phyloP scores from a whole-genome alignment of 1,140 invertebrate species.

The Apis laboriosa region DNA sequence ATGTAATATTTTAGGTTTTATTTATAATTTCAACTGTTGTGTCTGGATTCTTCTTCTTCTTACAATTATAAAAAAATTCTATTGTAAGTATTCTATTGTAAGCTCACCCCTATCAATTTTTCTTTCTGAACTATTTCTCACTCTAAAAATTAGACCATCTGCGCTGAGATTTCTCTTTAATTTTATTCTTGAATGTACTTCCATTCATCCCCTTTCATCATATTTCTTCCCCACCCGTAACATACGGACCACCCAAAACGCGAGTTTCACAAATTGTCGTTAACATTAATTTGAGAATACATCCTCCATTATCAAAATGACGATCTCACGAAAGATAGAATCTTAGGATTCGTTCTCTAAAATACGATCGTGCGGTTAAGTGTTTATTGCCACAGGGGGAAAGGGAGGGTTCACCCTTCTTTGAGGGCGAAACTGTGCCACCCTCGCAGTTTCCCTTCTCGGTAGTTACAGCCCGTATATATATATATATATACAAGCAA shows the following conservation, averaged over 20 bases:
- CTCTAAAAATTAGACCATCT: too few relatives aligned
- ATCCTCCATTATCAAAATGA: constrained; percentile 19
- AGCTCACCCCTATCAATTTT: too few relatives aligned
- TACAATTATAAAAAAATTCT: too few relatives aligned
- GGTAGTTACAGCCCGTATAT: constrained; percentile 20
- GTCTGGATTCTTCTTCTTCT: too few relatives aligned
- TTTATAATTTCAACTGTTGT: too few relatives aligned
- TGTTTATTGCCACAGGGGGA: constrained; percentile 64
- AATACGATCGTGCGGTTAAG: constrained; percentile 68
- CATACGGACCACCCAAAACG: neutral
- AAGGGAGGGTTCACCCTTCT: constrained; percentile 42
- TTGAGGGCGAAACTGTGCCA: constrained; percentile 31
- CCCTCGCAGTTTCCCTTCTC: constrained; percentile 42
- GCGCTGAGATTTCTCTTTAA: too few relatives aligned
- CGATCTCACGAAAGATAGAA: constrained; percentile 40
- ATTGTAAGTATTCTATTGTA: too few relatives aligned
- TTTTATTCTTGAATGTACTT: too few relatives aligned
- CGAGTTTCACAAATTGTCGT: constrained; percentile 3
- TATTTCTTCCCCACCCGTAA: neutral
- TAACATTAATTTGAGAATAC: neutral
- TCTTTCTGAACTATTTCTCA: too few relatives aligned
- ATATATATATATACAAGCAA: constrained; percentile 28
- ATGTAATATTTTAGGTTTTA: too few relatives aligned
- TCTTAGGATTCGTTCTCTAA: constrained; percentile 55
- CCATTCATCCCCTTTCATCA: too few relatives aligned